A percentile compares a stretch with the other conserved stretches of the same genome.
These are phyloP conservation scores for Montipora capitata DNA, from an alignment of 92 coral and sea anemone species.

Conservation along the genomic window DNA sequence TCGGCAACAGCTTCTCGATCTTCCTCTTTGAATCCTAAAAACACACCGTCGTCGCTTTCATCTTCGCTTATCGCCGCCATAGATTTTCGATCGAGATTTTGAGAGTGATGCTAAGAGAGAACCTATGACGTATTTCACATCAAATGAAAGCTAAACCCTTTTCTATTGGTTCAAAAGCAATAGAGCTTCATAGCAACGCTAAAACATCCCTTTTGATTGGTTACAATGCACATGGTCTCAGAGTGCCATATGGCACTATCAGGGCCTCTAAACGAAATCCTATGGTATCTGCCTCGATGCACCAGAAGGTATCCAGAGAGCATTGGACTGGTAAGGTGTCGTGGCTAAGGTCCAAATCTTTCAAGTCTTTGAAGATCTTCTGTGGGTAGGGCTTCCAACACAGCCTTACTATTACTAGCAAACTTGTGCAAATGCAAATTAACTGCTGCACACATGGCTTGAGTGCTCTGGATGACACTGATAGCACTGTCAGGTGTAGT, in stretches of 20 bases:
- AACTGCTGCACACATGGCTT: slow-evolving; percentile 53
- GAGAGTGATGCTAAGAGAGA: slow-evolving; percentile 22
- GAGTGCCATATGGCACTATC: no score
- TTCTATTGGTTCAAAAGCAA: slow-evolving; percentile 54
- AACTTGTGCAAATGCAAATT: slow-evolving; percentile 67
- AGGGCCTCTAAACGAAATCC: background rate
- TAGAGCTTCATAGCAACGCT: background rate
- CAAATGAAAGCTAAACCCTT: slow-evolving; percentile 37
- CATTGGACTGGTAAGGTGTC: slow-evolving; percentile 67
- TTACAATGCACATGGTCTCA: no score
- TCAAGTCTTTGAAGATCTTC: slow-evolving; percentile 70
- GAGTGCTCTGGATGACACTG: slow-evolving; percentile 24
- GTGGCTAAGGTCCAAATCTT: slow-evolving; percentile 69
- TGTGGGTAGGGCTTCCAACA: slow-evolving; percentile 51
- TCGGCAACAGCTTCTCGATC: slow-evolving; percentile 37
- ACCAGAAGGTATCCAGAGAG: slow-evolving; percentile 73
- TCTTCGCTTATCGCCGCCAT: slow-evolving; percentile 16
- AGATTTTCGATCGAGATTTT: background rate
- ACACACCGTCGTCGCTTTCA: slow-evolving; percentile 44
- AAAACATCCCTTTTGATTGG: background rate
- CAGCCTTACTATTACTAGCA: slow-evolving; percentile 52
- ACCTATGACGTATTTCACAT: background rate
- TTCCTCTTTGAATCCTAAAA: slow-evolving; percentile 48
- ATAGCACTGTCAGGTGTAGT: slow-evolving; percentile 53
- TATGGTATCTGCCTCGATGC: slow-evolving; percentile 59